Base-by-base conservation (phyloP, 2,113 vertebrate genomes). In the Rynchops niger region DNA sequence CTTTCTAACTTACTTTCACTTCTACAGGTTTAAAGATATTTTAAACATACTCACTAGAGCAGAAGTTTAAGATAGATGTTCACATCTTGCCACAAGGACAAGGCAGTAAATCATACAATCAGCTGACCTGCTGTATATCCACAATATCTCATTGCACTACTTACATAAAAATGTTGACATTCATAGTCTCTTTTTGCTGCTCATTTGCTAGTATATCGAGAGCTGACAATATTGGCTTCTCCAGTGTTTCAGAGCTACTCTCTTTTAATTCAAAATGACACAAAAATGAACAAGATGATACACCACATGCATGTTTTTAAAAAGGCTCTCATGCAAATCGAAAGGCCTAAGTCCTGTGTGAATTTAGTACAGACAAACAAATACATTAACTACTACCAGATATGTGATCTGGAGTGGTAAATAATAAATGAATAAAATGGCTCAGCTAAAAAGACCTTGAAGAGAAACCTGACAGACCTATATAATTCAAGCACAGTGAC, bases 341-440 rank as follows among this genome's bases (percentile, higher is more conserved):
- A 93, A 82, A 87, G 92, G 47, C 53, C 62, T 82, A 86, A 93
- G 86, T 95, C 96, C 97, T 98, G 58, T 71, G 43, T 97, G 96
- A 96, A 96, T 97, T 95, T 90, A 88, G 73, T 78, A 94, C 87
- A 92, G 97, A 98, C 97, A 98, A 98, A 98, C 95, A 98, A 97
- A 98, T 97, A 96, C 96, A 98, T 87, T 89, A 97, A 98, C 97
- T 97, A 93, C 82, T 95, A 95, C 94, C 93, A 98, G 95, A 95
- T 92, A 97, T 96, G 95, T 98, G 97, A 98, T 97, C 97, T 97
- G 95, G 97, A 97, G 96, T 88, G 94, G 97, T 93, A 95, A 97
- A 95, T 96, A 96, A 98, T 95, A 74, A 88, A 92, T 11, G 80
- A 78, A 92, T 56, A 98, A 98, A 97, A 65, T 97, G 97, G 96